phyloP scores from a whole-genome alignment of 1,140 invertebrate species.

The Kradibia gibbosae region DNA sequence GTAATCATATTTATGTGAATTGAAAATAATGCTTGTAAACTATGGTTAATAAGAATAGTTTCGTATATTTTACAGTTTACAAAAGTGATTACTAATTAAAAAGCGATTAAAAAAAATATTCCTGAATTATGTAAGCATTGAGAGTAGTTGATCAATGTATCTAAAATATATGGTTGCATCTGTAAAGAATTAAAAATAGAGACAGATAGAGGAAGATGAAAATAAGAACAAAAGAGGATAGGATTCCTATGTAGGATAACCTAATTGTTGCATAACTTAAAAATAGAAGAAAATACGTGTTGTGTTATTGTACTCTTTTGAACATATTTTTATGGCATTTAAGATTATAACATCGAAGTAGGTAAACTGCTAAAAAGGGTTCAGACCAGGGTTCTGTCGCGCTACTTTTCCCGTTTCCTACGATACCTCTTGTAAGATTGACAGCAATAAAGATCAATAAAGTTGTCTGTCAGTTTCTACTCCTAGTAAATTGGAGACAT shows the following conservation, averaged over 20 bases:
- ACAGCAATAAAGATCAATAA: neutral
- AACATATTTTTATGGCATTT: conserved; percentile 58
- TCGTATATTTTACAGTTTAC: too few species aligned
- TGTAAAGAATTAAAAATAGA: too few species aligned
- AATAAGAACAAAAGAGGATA: neutral
- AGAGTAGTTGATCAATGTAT: conserved; percentile 51
- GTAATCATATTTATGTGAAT: too few species aligned
- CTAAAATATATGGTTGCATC: conserved; percentile 58
- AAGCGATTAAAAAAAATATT: too few species aligned
- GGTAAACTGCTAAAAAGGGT: conserved; percentile 48
- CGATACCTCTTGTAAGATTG: neutral
- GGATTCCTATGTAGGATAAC: conserved; percentile 52
- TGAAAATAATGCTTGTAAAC: too few species aligned
- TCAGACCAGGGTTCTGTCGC: too few species aligned
- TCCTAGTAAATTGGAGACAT: conserved; percentile 13
- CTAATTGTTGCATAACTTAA: conserved; percentile 59
- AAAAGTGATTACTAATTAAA: too few species aligned
- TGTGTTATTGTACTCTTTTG: conserved; percentile 53
- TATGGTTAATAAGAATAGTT: too few species aligned
- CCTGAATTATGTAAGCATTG: too few species aligned
- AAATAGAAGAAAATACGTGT: conserved; percentile 46
- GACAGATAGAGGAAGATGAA: neutral
- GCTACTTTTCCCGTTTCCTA: conserved; percentile 47
- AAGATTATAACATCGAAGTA: conserved; percentile 57
- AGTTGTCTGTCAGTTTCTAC: neutral